Evolutionary conservation across 2,797 vertebrate species (phyloP), one percentile per base, ranked within the genome.

Genomic region (Coregonus ussuriensis): DNA sequence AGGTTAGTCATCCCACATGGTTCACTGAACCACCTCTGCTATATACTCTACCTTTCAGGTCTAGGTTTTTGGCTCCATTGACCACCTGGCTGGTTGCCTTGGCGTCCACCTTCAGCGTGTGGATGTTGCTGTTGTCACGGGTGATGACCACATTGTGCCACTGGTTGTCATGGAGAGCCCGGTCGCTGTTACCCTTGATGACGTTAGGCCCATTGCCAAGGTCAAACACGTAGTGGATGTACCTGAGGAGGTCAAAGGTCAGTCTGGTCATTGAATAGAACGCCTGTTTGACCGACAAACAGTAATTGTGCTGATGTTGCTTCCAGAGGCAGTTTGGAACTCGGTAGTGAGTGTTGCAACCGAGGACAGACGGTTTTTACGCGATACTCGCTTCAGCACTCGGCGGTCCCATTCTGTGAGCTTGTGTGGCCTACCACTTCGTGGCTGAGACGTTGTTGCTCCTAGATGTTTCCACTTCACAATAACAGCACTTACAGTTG

Each of bases 121-220:
- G 97, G 3, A 97, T 96, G 84, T 99, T 99, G 86, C 96, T 99
- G 93, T 97, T 99, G 89, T 99, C 98, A 72, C 98, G 91, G 14
- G 97, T 98, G 86, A 99, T 99, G 59, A 98, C 97, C 0, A 99
- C 97, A 0, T 99, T 98, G 88, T 99, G 98, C 98, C 98, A 99
- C 79, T 99, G 97, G 91, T 99, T 99, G 92, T 99, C 98, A 79
- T 99, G 97, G 74, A 99, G 91, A n/a, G 96, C 94, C 35, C 94
- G 93, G 37, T 97, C 96, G 25, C 97, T 98, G 88, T 98, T 99
- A 66, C 98, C 98, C 83, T 99, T 99, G 86, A 99, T 99, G 84
- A 99, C 95, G 74, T 99, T 97, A 29, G 97, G 96, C 1, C 98
- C 98, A 0, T 99, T 99, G 67, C 98, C 98, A 6, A 99, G 96